A percentile compares a stretch with the other conserved stretches of the same genome.
These are phyloP conservation scores for Erebia aethiops DNA, from an alignment of 2,888 invertebrate genomes.

Conservation along the genomic window DNA sequence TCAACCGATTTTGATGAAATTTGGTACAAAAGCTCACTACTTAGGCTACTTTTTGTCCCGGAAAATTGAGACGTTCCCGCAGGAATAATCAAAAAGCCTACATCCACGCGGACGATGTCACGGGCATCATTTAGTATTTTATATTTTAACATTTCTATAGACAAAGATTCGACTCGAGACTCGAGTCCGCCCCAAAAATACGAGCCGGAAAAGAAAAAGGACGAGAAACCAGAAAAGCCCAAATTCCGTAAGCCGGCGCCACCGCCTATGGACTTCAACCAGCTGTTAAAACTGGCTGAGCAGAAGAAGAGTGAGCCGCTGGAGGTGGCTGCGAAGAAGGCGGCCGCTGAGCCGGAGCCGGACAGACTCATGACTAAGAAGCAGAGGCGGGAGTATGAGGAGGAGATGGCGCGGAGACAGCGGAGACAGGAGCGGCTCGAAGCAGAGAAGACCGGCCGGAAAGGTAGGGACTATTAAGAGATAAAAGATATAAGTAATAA, in stretches of 20 bases:
- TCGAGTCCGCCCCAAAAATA: slow-evolving; percentile 64
- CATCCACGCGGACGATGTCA: too few species aligned
- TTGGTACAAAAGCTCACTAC: too few species aligned
- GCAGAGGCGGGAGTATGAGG: slow-evolving; percentile 89
- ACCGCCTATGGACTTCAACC: slow-evolving; percentile 90
- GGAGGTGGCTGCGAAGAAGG: slow-evolving; percentile 63
- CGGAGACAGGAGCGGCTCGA: slow-evolving; percentile 69
- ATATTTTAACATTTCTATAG: slow-evolving; percentile 38
- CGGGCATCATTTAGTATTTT: neutral
- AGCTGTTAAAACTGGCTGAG: slow-evolving; percentile 91
- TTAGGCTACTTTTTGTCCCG: too few species aligned
- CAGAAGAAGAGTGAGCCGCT: slow-evolving; percentile 92
- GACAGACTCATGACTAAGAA: slow-evolving; percentile 91
- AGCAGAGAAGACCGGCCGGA: slow-evolving; percentile 57
- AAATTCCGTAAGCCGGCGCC: slow-evolving; percentile 85
- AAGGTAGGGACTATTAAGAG: slow-evolving; percentile 46
- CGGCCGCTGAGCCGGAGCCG: slow-evolving; percentile 78
- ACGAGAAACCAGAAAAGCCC: slow-evolving; percentile 77
- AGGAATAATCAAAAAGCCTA: too few species aligned
- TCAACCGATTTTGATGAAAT: too few species aligned
- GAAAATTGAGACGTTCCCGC: too few species aligned
- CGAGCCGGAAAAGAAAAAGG: slow-evolving; percentile 67
- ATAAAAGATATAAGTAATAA: too few species aligned
- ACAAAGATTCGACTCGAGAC: slow-evolving; percentile 55
- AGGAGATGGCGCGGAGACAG: slow-evolving; percentile 86